phyloP scores from a whole-genome alignment of 2,797 vertebrate species.

The Tarsius wallacei region DNA sequence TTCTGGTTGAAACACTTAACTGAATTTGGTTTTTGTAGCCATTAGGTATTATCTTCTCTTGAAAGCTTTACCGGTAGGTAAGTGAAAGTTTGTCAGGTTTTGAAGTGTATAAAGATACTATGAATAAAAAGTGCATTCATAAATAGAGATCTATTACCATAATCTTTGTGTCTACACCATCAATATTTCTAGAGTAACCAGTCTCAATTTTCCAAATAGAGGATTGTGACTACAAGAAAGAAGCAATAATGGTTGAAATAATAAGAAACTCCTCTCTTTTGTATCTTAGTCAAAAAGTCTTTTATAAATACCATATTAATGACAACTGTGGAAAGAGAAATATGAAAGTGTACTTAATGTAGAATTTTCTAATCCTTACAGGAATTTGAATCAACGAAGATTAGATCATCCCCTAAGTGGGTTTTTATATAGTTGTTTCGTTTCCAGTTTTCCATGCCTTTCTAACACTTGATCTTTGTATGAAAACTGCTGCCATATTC shows the following conservation, averaged over 20 bases:
- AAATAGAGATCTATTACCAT: neutral
- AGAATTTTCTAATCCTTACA: constrained; percentile 83
- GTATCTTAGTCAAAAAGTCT: constrained; percentile 66
- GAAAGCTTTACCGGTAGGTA: neutral
- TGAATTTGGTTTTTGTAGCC: neutral
- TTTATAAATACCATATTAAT: constrained; percentile 79
- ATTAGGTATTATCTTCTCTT: neutral
- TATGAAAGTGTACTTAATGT: constrained; percentile 75
- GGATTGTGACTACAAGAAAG: neutral
- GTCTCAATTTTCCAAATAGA: constrained; percentile 40
- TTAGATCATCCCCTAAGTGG: constrained; percentile 83
- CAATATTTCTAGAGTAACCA: constrained; percentile 52
- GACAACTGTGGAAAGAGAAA: constrained; percentile 82
- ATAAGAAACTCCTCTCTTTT: constrained; percentile 69
- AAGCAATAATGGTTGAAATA: neutral
- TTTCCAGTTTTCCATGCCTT: constrained; percentile 87
- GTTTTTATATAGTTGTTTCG: constrained; percentile 82
- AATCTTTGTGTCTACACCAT: neutral
- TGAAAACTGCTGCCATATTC: constrained; percentile 82
- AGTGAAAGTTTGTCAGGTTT: neutral
- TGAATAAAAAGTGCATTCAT: constrained; percentile 16
- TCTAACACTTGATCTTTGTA: constrained; percentile 86
- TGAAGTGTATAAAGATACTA: constrained; percentile 25
- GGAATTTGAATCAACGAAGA: constrained; percentile 81
- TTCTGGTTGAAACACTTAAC: constrained; percentile 62